phyloP scores from a whole-genome alignment of 2,797 vertebrate genomes.

The Gadopsis bispinosus region DNA sequence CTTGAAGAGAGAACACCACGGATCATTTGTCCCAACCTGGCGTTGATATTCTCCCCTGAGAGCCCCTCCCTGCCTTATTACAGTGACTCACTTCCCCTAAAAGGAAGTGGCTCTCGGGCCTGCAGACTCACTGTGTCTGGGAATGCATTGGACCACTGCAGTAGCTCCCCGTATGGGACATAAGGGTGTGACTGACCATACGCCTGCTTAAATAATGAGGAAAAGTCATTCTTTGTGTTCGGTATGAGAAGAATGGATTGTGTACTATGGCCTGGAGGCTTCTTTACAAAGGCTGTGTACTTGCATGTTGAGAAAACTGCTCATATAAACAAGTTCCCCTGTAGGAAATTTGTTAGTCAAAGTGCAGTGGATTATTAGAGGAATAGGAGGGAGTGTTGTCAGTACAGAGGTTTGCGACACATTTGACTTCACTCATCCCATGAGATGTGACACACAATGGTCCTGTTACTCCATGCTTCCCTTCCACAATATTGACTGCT shows the following conservation, averaged over 20 bases:
- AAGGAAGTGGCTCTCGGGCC: conserved; percentile 81
- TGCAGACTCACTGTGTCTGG: conserved; percentile 78
- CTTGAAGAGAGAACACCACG: conserved; percentile 38
- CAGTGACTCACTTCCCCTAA: conserved; percentile 82
- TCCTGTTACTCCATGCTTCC: not conserved
- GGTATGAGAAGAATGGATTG: conserved; percentile 38
- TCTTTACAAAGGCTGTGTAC: conserved; percentile 1
- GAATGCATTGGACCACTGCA: conserved; percentile 72
- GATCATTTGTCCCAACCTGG: conserved; percentile 70
- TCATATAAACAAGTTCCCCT: conserved; percentile 9
- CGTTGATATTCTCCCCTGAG: conserved; percentile 72
- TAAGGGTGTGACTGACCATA: conserved; percentile 70
- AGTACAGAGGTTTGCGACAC: not conserved
- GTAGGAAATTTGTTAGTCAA: conserved; percentile 68
- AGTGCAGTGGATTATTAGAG: conserved; percentile 23
- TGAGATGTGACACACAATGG: conserved; percentile 9
- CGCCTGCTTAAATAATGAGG: conserved; percentile 49
- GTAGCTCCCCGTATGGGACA: conserved; percentile 69
- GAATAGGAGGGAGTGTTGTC: conserved; percentile 20
- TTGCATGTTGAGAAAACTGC: conserved; percentile 28
- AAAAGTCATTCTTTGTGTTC: conserved; percentile 58
- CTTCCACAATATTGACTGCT: not conserved
- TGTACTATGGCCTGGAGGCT: not conserved
- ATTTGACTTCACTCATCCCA: not conserved
- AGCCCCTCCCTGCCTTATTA: conserved; percentile 80